Base-by-base conservation (phyloP, 2,797 vertebrate species). In the Iguana delicatissima region DNA sequence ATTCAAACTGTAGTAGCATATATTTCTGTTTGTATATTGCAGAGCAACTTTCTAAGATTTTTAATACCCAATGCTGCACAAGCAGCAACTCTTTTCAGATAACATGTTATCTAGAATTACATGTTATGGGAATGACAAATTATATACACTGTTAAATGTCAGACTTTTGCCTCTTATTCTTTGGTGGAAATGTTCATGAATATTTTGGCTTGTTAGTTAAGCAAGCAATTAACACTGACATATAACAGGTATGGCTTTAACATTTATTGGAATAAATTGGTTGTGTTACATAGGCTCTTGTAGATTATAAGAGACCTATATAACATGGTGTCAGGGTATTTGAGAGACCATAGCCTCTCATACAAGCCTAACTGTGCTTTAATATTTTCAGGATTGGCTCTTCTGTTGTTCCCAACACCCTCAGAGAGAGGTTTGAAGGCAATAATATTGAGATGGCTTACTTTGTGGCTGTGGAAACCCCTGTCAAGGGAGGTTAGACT, bases 101-200 rank as follows among this genome's bases (percentile, higher is more conserved):
- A 10, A 20, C 29, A 80, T 38, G 20, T 76, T 76, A 76, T 76
- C 35, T 42, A 76, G 73, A 64, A 81, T 88, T 55, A 24, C 6
- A 13, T 52, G 22, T 80, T n/a, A 69, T 52, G 46, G n/a, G 69
- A 81, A 88, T 80, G 62, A 38, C 50, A 88, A 64, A 80, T 81
- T n/a, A 8, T 50, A 52, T 29, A 74, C 35, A 62, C 74, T 42
- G 73, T 62, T 38, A 42, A 86, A 76, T 86, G 35, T 76, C 22
- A 86, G 77, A 57, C 35, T 26, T 87, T 77, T 80, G 9, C 46
- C 18, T 46, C 57, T 35, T 32, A 13, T 87, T 64, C 38, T 12
- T 64, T 18, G 20, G 42, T n/a, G 59, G 13, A 87, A 87, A 52
- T 77, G 24, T 42, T 52, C 10, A 13, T 64, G 57, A 87, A 86